These are phyloP conservation scores for Basileuterus tristriatus DNA, from an alignment of 2,797 vertebrate genomes.

Conservation along the genomic window DNA sequence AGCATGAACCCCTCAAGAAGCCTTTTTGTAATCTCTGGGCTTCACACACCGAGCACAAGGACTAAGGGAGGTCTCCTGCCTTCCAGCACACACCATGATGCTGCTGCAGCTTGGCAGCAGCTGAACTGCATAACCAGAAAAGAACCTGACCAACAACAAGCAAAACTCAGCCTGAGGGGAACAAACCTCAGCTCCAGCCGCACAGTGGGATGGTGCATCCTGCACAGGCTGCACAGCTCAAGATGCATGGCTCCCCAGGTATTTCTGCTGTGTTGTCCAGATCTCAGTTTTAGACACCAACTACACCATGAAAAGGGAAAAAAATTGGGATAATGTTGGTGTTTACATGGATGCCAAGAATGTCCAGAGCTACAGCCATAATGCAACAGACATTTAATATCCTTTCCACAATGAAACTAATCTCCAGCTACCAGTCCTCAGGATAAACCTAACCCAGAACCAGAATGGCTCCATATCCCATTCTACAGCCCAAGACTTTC, in stretches of 20 bases:
- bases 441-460: background rate
- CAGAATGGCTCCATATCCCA: background rate
- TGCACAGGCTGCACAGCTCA: background rate
- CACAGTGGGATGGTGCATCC: background rate
- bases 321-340: background rate
- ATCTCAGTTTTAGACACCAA: background rate
- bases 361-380: background rate
- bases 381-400: background rate
- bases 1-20: background rate
- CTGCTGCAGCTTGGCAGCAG: background rate
- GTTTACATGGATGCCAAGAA: background rate
- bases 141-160: background rate
- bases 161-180: background rate
- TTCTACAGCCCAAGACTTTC: background rate
- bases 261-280: rapidly evolving
- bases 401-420: background rate
- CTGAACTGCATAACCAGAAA: background rate
- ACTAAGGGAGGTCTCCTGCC: background rate
- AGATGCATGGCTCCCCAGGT: rapidly evolving
- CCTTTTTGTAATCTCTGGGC: background rate
- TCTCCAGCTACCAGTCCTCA: background rate
- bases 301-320: background rate
- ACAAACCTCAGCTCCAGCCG: background rate
- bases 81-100: background rate
- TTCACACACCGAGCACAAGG: background rate